phyloP scores from a whole-genome alignment of 2,797 vertebrate species.

The Lacerta viridis region DNA sequence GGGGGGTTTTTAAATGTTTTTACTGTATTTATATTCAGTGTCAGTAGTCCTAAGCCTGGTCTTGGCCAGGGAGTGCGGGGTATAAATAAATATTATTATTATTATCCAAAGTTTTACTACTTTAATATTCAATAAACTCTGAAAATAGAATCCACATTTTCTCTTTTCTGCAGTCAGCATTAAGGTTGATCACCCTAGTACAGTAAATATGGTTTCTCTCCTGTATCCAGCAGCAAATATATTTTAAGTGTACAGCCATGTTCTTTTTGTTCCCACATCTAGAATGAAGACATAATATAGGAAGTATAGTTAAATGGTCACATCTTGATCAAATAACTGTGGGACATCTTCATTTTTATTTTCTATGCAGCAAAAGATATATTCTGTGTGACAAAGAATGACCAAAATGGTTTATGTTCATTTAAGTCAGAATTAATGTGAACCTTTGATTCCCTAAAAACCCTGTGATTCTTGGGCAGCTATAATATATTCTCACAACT shows the following conservation, averaged over 20 bases:
- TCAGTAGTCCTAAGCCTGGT: too few species aligned
- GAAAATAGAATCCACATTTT: slow-evolving; percentile 4
- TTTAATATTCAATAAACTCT: not conserved
- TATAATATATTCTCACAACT: not conserved
- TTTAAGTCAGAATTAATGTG: not conserved
- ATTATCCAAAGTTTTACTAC: slow-evolving; percentile 15
- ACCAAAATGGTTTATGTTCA: not conserved
- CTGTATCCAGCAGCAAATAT: not conserved
- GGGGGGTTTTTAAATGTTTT: too few species aligned
- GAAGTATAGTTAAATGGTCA: too few species aligned
- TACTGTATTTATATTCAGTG: too few species aligned
- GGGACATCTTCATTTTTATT: not conserved
- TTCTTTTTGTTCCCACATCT: too few species aligned
- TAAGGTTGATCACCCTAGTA: not conserved
- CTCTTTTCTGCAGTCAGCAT: not conserved
- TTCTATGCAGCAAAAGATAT: not conserved
- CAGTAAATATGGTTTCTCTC: not conserved
- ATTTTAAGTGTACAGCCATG: not conserved
- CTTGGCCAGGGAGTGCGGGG: too few species aligned
- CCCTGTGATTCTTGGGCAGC: not conserved
- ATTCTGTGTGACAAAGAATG: not conserved
- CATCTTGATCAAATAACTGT: too few species aligned
- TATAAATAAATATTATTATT: too few species aligned
- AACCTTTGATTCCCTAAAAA: not conserved
- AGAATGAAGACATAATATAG: too few species aligned